Percentiles rank a stretch among this genome's conserved stretches.
Evolutionary conservation across 2,888 invertebrate genomes (phyloP).

Genomic region (Drosophila sordidapex): DNA sequence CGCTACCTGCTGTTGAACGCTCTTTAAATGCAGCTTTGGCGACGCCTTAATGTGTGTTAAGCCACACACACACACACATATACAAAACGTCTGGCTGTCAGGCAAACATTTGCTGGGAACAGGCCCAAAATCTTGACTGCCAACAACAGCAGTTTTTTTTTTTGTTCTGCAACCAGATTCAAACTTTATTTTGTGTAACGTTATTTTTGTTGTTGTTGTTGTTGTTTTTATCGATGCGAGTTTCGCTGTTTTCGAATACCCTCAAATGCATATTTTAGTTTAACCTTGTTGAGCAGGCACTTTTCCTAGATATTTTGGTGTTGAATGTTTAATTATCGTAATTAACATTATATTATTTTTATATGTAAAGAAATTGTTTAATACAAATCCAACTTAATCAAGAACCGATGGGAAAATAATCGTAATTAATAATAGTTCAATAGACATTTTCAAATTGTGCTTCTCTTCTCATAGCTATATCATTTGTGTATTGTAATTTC

Average conservation of each 20-base stretch:
- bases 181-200: conserved; percentile 63
- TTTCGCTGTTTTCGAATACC: conserved; percentile 14
- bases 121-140: conserved; percentile 23
- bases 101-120: conserved; percentile 11
- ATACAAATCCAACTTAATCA: background rate
- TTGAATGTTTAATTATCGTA: background rate
- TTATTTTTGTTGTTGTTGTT: conserved; percentile 28
- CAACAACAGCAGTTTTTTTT: conserved; percentile 57
- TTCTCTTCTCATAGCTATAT: background rate
- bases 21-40: conserved; percentile 60
- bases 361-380: background rate
- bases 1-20: conserved; percentile 33
- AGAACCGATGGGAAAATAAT: background rate
- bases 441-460: background rate
- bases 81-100: conserved; percentile 15
- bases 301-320: background rate
- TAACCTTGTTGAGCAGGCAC: background rate
- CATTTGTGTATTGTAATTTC: background rate
- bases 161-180: conserved; percentile 51
- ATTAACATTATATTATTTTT: background rate
- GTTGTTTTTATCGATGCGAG: background rate
- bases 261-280: background rate
- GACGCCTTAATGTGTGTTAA: conserved; percentile 49
- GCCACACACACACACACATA: conserved; percentile 12
- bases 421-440: background rate